Conservation (phyloP, 2,797 vertebrate genomes). For the Poecilia picta region DNA sequence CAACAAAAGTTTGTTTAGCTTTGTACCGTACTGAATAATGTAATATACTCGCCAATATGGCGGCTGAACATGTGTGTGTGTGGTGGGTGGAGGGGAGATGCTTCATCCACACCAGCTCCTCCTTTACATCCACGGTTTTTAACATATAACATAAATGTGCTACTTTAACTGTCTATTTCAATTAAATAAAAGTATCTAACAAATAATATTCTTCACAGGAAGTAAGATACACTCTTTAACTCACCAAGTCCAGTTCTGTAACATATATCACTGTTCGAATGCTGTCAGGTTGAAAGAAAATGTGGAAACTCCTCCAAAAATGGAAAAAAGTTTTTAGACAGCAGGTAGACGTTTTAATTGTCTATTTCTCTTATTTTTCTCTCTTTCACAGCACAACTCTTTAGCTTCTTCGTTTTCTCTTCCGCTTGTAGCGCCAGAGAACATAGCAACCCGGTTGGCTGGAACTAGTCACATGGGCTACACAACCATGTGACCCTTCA, state of each 20-base stretch:
- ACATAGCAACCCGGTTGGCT: neutral
- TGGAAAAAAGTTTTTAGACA: no score
- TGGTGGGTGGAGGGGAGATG: neutral
- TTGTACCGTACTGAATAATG: neutral
- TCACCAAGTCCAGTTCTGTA: neutral
- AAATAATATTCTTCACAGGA: neutral
- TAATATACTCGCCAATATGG: neutral
- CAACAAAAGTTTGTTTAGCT: neutral
- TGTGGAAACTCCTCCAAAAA: no score
- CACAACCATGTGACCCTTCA: neutral
- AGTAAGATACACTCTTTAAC: neutral
- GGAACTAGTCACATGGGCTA: neutral
- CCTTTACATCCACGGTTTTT: neutral
- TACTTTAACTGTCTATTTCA: neutral
- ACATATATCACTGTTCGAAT: neutral
- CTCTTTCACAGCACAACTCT: neutral
- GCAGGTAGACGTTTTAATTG: no score
- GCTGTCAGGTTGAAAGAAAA: neutral
- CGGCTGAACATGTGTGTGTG: neutral
- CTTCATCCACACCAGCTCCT: neutral
- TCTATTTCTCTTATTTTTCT: no score
- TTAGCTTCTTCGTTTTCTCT: neutral
- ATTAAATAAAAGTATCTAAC: neutral
- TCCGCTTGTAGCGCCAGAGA: neutral
- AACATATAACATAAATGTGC: neutral